Evolutionary conservation across 2,113 vertebrate genomes (phyloP).

Genomic region (Sarotherodon lohbergeri): DNA sequence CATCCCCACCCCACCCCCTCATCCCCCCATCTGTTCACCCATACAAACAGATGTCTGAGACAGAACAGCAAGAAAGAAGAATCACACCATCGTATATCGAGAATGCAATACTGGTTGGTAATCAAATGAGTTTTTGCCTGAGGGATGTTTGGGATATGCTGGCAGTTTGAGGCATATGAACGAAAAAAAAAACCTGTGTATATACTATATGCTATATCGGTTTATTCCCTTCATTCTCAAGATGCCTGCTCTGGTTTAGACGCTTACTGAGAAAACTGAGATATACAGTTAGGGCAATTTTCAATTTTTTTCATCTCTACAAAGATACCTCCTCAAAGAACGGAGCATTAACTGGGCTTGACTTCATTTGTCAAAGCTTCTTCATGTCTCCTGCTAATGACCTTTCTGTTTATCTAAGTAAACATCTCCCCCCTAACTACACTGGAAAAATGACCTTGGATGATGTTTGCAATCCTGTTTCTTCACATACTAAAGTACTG

Average conservation of each 20-base stretch:
- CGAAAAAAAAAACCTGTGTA: background rate
- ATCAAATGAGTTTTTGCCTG: constrained; percentile 51
- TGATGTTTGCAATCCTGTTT: background rate
- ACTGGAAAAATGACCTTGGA: constrained; percentile 30
- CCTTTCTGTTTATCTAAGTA: constrained; percentile 62
- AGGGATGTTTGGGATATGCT: constrained; percentile 38
- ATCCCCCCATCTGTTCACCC: constrained; percentile 44
- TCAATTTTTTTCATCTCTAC: constrained; percentile 10
- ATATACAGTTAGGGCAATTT: background rate
- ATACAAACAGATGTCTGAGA: constrained; percentile 56
- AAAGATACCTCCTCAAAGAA: constrained; percentile 20
- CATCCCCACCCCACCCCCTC: background rate
- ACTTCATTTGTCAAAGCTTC: constrained; percentile 61
- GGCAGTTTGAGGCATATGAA: constrained; percentile 23
- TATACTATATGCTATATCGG: background rate
- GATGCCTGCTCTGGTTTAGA: background rate
- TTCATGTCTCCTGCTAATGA: constrained; percentile 51
- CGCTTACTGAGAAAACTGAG: background rate
- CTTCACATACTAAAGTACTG: background rate
- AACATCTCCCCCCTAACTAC: constrained; percentile 24
- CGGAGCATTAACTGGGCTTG: constrained; percentile 43
- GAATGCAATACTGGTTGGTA: constrained; percentile 37
- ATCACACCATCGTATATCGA: constrained; percentile 21
- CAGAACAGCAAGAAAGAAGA: constrained; percentile 27
- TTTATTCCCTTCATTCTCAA: constrained; percentile 26